Evolutionary conservation across 64 coral and sea anemone species (phyloP), one percentile per base, ranked within the genome.

Genomic region (Platygyra sinensis): DNA sequence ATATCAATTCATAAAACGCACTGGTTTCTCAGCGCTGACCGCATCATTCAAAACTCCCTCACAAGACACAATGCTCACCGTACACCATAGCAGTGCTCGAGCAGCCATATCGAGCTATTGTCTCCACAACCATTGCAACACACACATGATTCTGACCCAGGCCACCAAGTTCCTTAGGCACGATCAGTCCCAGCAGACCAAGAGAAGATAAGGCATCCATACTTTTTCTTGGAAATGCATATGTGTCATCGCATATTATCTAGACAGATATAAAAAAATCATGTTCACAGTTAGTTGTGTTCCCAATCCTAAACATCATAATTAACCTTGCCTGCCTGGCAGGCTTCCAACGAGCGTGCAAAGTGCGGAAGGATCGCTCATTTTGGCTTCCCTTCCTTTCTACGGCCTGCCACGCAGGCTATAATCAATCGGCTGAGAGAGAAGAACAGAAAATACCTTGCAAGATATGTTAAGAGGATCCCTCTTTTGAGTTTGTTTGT

Each of bases 91-190:
- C 87, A 39, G 87, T 89, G 31, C 87, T 89, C 0, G 87, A 57
- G 33, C 87, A 89, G n/a, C 87, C 87, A 54, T 89, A 85, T 71
- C 81, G 42, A 3, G 81, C 81, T 64, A 85, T 72, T 15, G 81
- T 85, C 46, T 85, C 81, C 14, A 79, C 87, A n/a, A 89, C 87
- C 87, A 89, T 89, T 10, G 61, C 74, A 46, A 60, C 75, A 79
- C 87, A 76, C 73, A 79, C 33, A 32, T 89, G 87, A 69, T 25
- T 89, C 76, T 89, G 87, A 3, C 87, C 87, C 59, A 63, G 57
- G 22, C 87, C 87, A 67, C 87, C 87, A 51, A 89, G 60, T 79
- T 78, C 87, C 27, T 89, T 89, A 17, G 87, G 87, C 30, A 89
- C 75, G 31, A 79, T 67, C 8, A 89, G 87, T 17, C 75, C 87